These are phyloP conservation scores for Dorcus hopei DNA, from an alignment of 2,888 invertebrate species.

Conservation along the genomic window DNA sequence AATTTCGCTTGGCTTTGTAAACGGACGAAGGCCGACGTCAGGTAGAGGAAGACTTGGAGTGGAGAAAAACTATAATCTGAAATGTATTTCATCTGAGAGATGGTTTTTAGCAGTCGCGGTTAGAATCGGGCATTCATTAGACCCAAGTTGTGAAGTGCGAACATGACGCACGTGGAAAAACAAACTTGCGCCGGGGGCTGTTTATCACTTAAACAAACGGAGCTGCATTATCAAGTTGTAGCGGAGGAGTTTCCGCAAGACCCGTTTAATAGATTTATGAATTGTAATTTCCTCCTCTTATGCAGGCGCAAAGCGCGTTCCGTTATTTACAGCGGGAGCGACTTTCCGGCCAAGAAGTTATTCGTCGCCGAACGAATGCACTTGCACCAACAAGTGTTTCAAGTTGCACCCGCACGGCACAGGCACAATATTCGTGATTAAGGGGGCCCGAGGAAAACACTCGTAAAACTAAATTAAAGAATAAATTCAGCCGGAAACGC, in stretches of 20 bases:
- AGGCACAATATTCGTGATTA: constrained; percentile 15
- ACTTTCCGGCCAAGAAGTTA: constrained; percentile 16
- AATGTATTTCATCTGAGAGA: too few relatives aligned
- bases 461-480: constrained; percentile 24
- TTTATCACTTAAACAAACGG: background rate
- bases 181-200: too few relatives aligned
- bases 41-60: too few relatives aligned
- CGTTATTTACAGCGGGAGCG: constrained; percentile 15
- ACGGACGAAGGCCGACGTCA: too few relatives aligned
- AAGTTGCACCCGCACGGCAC: background rate
- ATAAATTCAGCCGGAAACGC: constrained; percentile 8
- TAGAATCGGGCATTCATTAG: too few relatives aligned
- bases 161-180: too few relatives aligned
- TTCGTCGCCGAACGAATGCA: constrained; percentile 10
- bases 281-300: constrained; percentile 20
- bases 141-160: too few relatives aligned
- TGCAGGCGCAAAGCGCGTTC: constrained; percentile 17
- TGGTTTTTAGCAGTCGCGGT: too few relatives aligned
- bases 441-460: constrained; percentile 15
- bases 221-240: background rate
- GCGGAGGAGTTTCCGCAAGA: background rate
- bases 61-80: too few relatives aligned
- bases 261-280: constrained; percentile 18
- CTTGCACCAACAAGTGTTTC: constrained; percentile 20
- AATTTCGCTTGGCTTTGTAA: too few relatives aligned